Evolutionary conservation across 2,113 vertebrate genomes (phyloP).

Genomic region (Perognathus longimembris): DNA sequence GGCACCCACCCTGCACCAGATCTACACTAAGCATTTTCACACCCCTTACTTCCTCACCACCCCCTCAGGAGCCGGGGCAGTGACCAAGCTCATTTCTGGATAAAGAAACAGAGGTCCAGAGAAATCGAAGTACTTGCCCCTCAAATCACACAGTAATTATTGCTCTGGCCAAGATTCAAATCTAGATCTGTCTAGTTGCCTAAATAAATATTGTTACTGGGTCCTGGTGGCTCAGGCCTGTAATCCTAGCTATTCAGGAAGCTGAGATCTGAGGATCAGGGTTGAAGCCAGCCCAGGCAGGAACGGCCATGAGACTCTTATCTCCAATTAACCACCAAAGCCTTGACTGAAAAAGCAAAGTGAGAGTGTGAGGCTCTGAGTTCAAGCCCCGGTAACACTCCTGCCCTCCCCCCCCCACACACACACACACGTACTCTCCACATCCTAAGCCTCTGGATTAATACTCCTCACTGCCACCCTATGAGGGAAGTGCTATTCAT

Average conservation of each 20-base stretch:
- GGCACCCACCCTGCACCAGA: accelerated
- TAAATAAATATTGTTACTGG: neutral
- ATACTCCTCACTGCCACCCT: neutral
- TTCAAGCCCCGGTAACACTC: too few species aligned
- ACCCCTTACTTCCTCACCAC: neutral
- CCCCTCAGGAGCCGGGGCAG: neutral
- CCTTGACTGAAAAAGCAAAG: too few species aligned
- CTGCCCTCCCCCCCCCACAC: accelerated
- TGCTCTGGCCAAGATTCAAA: neutral
- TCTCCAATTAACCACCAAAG: too few species aligned
- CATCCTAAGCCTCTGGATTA: neutral
- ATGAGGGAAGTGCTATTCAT: neutral
- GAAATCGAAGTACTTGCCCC: neutral
- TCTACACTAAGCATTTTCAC: neutral
- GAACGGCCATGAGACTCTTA: too few species aligned
- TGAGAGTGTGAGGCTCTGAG: too few species aligned
- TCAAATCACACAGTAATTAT: neutral
- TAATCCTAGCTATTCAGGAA: too few species aligned
- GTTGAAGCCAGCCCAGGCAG: too few species aligned
- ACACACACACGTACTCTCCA: too few species aligned
- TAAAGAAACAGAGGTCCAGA: neutral
- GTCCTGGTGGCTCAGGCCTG: too few species aligned
- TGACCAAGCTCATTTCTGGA: neutral
- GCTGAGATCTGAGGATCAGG: too few species aligned
- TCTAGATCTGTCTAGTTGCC: neutral